phyloP scores from a whole-genome alignment of 2,888 invertebrate species.

The Desoria tigrina region DNA sequence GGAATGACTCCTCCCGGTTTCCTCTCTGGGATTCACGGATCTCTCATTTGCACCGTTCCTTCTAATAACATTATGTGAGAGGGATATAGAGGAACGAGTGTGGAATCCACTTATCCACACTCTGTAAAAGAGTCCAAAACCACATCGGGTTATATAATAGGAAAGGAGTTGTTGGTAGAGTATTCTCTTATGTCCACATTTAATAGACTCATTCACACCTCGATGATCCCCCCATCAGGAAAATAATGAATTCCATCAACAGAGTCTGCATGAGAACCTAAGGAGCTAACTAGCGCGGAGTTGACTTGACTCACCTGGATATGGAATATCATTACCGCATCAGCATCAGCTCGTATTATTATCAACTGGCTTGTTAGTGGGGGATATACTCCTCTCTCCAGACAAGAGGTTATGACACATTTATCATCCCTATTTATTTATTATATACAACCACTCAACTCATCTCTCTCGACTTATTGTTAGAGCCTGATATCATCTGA shows the following conservation, averaged over 20 bases:
- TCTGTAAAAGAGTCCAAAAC: too few relatives aligned
- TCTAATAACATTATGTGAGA: background rate
- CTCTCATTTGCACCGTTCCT: background rate
- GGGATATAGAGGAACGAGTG: too few relatives aligned
- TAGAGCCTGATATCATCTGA: conserved; percentile 4
- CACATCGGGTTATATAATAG: too few relatives aligned
- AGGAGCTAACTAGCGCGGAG: background rate
- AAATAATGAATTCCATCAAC: conserved; percentile 33
- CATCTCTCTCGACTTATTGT: background rate
- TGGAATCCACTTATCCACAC: conserved; percentile 1
- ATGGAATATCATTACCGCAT: background rate
- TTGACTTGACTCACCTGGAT: background rate
- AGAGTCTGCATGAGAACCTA: conserved; percentile 9
- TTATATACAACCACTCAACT: conserved; percentile 15
- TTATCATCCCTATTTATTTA: conserved; percentile 7
- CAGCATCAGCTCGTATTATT: background rate
- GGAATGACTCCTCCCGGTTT: conserved; percentile 19
- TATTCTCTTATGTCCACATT: conserved; percentile 27
- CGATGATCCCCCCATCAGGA: conserved; percentile 31
- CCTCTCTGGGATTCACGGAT: conserved; percentile 1
- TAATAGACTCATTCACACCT: conserved; percentile 54
- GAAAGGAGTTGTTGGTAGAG: too few relatives aligned
- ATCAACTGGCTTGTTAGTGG: background rate
- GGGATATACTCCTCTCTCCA: background rate
- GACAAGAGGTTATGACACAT: conserved; percentile 12